Evolutionary conservation across 2,113 vertebrate species (phyloP).

Genomic region (Paratilapia polleni): DNA sequence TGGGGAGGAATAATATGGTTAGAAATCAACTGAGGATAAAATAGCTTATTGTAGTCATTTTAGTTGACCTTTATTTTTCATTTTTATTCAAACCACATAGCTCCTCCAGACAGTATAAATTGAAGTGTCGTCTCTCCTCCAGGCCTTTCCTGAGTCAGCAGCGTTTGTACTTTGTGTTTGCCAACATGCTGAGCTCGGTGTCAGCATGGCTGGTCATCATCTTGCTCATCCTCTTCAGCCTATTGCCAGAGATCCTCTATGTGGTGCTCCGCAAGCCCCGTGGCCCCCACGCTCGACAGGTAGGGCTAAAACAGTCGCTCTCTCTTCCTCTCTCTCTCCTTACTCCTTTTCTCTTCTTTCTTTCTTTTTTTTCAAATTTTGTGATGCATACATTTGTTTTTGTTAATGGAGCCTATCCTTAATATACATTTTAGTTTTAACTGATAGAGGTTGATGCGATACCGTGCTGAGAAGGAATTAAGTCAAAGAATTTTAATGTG

Average conservation of each 20-base stretch:
- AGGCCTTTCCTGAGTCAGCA: slow-evolving; percentile 97
- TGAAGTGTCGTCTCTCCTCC: slow-evolving; percentile 45
- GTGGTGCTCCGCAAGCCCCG: slow-evolving; percentile 75
- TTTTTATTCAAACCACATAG: not conserved
- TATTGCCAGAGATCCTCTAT: slow-evolving; percentile 93
- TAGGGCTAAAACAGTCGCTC: slow-evolving; percentile 45
- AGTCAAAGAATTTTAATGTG: not conserved
- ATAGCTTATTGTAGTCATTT: not conserved
- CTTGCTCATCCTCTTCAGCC: slow-evolving; percentile 92
- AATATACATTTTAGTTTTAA: not conserved
- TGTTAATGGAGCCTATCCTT: not conserved
- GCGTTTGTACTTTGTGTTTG: slow-evolving; percentile 96
- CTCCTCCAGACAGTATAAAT: not conserved
- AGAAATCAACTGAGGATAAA: slow-evolving; percentile 32
- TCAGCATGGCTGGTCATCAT: slow-evolving; percentile 95
- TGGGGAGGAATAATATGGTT: slow-evolving; percentile 99
- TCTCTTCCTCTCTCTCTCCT: not conserved
- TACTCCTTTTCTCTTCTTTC: not conserved
- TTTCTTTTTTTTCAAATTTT: not conserved
- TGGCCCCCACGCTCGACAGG: slow-evolving; percentile 72
- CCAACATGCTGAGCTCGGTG: slow-evolving; percentile 93
- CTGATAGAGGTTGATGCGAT: not conserved
- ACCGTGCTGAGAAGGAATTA: not conserved
- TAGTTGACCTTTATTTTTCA: not conserved
- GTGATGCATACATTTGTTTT: not conserved